Base-by-base conservation (phyloP, 2,888 invertebrate genomes). In the Synanthedon tipuliformis region DNA sequence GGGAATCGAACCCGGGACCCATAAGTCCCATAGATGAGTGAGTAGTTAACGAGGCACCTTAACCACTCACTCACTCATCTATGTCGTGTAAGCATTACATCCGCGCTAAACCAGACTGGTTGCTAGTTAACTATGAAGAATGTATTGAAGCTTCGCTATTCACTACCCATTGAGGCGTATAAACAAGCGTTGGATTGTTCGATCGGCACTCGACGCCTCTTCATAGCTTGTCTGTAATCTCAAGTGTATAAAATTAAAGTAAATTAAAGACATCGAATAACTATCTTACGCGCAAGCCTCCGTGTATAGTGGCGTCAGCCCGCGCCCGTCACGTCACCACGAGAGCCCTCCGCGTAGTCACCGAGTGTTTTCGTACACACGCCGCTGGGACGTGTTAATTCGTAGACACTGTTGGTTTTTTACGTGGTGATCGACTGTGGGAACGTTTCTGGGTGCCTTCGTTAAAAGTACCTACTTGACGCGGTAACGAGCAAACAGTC, bases 281-380 rank as follows among this genome's bases (percentile, higher is more conserved):
- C 76, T 78, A 81, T 78, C 75, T 83, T 82, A 79, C 79, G 81
- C 80, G 65, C 63, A 63, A 66, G 62, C 61, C 65, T 57, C 56
- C 59, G 54, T 62, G 65, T 69, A n/a, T n/a, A 68, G 75, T 71
- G 74, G 71, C 73, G 73, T 68, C 71, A 61, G 63, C 63, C 60
- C 63, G 61, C 61, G 64, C 61, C 62, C 40, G 15, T 41, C 64
- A 60, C 69, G 81, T 84, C 86, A 83, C 73, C 69, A 78, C 69
- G 74, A 86, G 86, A 65, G 85, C 84, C 69, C 86, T 85, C 75
- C 65, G 76, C 71, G 69, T 59, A 71, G 71, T 77, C 75, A 69
- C 78, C 75, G 78, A 85, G 84, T 85, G 86, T 86, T 86, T 86
- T 86, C 82, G 73, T 84, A 84, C 79, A 83, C 79, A 81, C 81